These are phyloP conservation scores for Aspidapion aeneum DNA, from an alignment of 2,888 invertebrate genomes.

Conservation along the genomic window DNA sequence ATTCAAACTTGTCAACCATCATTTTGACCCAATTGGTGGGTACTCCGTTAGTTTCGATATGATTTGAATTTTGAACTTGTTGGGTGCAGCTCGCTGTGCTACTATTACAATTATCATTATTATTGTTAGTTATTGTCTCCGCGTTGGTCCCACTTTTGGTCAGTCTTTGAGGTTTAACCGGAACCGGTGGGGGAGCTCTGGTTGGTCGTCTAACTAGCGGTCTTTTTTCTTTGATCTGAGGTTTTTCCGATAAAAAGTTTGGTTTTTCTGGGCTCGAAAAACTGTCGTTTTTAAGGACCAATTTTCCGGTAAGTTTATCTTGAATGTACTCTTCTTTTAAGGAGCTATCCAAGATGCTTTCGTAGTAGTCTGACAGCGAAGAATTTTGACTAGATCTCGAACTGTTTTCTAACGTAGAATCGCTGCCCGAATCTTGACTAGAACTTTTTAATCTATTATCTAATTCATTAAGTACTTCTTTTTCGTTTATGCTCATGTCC, in stretches of 20 bases:
- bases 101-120: slow-evolving; percentile 6
- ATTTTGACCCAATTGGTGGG: slow-evolving; percentile 69
- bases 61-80: slow-evolving; percentile 1
- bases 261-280: slow-evolving; percentile 29
- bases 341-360: slow-evolving; percentile 42
- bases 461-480: slow-evolving; percentile 44
- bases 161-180: slow-evolving; percentile 54
- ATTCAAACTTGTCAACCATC: slow-evolving; percentile 70
- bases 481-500: slow-evolving; percentile 44
- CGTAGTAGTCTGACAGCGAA: slow-evolving; percentile 41
- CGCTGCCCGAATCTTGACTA: slow-evolving; percentile 15
- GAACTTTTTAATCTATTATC: slow-evolving; percentile 37
- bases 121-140: slow-evolving; percentile 8
- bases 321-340: slow-evolving; percentile 41
- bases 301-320: slow-evolving; percentile 35
- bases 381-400: slow-evolving; percentile 41
- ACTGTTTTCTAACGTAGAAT: slow-evolving; percentile 24
- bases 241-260: not conserved
- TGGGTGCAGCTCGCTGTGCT: slow-evolving; percentile 2
- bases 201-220: slow-evolving; percentile 38
- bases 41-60: slow-evolving; percentile 6
- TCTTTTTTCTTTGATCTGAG: not conserved
- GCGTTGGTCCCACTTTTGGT: slow-evolving; percentile 18
- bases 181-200: slow-evolving; percentile 63
- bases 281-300: slow-evolving; percentile 38